Evolutionary conservation across 2,113 vertebrate genomes (phyloP), one percentile per base, ranked within the genome.

Genomic region (Microcebus tavaratra): DNA sequence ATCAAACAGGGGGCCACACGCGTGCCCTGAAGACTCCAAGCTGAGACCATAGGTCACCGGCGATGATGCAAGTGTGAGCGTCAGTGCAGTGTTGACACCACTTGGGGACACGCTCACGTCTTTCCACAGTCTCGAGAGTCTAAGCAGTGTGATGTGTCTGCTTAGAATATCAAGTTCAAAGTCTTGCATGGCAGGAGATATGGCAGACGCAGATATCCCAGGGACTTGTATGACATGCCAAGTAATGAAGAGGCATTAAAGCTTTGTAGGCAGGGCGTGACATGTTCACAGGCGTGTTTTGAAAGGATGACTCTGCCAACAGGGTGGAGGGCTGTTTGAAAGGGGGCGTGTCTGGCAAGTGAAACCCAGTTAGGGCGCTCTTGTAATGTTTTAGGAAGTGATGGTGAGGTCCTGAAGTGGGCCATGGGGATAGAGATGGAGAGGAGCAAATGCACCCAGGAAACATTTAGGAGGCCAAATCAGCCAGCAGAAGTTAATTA

Each of bases 11-110:
- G 73, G 61, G 18, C 29, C 61, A 23, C 29, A 1, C 48, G 34
- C 0, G 0, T 29, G 61, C 53, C 63, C 17, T 17, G 25, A 1
- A 6, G 13, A 42, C 61, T 50, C 50, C 21, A 34, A 21, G 25
- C 67, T 42, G 21, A 81, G 50, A 14, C 21, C 14, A 8, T 5
- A 29, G 57, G 59, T 29, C 53, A 59, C 57, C 39, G 11, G 8
- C 0, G 5, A 89, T 57, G n/a, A 55, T 0, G 1, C 67, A 55
- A 20, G 45, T 31, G 4, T 91, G 27, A 63, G 9, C 15, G 57
- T 17, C n/a, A 53, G 6, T 12, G 12, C 14, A 36, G 14, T 27
- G 61, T 42, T 42, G 42, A 57, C 48, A 34, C 1, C 72, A 65
- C 53, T 45, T 78, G 14, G 21, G 21, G 55, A 21, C 55, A 90